phyloP scores from a whole-genome alignment of 2,888 invertebrate genomes.

The Exocentrus adspersus region DNA sequence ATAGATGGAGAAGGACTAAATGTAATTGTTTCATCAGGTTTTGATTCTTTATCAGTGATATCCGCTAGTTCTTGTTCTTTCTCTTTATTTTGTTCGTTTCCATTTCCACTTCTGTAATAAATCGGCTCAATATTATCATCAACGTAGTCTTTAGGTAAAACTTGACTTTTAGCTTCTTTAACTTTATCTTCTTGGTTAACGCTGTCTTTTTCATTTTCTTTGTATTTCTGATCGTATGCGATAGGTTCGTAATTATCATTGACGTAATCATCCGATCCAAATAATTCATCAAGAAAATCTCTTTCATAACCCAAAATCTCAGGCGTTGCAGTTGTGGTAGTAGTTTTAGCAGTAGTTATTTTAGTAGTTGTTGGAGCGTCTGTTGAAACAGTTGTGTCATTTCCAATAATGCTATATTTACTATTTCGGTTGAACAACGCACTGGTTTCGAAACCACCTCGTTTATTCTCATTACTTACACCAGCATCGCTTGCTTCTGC shows the following conservation, averaged over 20 bases:
- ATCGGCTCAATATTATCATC: slow-evolving; percentile 40
- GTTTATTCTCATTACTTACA: not conserved
- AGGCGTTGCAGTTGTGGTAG: not conserved
- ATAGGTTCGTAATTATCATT: slow-evolving; percentile 59
- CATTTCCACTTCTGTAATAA: slow-evolving; percentile 27
- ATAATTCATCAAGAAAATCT: slow-evolving; percentile 25
- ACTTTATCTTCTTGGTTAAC: not conserved
- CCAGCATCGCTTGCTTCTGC: slow-evolving; percentile 25
- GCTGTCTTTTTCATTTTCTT: slow-evolving; percentile 8
- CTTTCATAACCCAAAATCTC: not conserved
- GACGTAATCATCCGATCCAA: slow-evolving; percentile 51
- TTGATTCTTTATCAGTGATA: too few relatives aligned
- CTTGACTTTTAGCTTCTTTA: slow-evolving; percentile 22
- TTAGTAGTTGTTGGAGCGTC: too few relatives aligned
- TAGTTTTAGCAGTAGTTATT: slow-evolving; percentile 12
- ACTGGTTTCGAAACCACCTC: slow-evolving; percentile 33
- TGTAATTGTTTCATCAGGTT: too few relatives aligned
- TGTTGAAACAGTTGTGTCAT: too few relatives aligned
- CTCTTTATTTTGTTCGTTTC: not conserved
- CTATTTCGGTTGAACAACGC: slow-evolving; percentile 42
- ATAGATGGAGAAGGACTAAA: too few relatives aligned
- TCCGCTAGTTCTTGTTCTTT: too few relatives aligned
- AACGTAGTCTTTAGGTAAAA: slow-evolving; percentile 27
- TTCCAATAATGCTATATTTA: slow-evolving; percentile 46
- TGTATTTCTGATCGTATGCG: slow-evolving; percentile 38